Evolutionary conservation across 2,888 invertebrate species (phyloP).

Genomic region (Andrena haemorrhoa): DNA sequence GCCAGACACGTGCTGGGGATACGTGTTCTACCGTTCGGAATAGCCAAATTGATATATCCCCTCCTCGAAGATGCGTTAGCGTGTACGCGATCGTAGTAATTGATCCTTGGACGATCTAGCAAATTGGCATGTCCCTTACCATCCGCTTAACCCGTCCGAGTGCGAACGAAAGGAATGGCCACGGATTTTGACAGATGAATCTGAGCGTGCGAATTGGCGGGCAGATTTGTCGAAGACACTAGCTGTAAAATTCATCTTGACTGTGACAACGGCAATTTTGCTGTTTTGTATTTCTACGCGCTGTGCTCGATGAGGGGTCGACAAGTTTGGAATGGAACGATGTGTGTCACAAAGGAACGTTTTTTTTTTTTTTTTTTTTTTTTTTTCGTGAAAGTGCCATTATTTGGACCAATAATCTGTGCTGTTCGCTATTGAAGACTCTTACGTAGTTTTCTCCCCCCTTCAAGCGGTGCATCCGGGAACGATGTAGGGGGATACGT

Average conservation of each 20-base stretch:
- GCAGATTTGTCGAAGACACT: too few relatives aligned
- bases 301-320: too few relatives aligned
- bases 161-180: too few relatives aligned
- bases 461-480: neutral
- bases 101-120: neutral
- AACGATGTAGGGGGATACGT: neutral
- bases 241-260: too few relatives aligned
- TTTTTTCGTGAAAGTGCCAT: too few relatives aligned
- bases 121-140: neutral
- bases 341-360: too few relatives aligned
- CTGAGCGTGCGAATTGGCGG: too few relatives aligned
- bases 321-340: too few relatives aligned
- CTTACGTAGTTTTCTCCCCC: neutral
- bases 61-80: neutral
- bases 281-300: too few relatives aligned
- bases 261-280: too few relatives aligned
- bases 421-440: neutral
- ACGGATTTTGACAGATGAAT: too few relatives aligned
- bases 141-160: neutral
- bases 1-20: constrained; percentile 40
- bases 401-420: neutral
- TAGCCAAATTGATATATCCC: neutral
- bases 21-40: neutral
- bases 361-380: too few relatives aligned
- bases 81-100: constrained; percentile 5